Evolutionary conservation across 1,140 invertebrate species (phyloP).

Genomic region (Papilio polyxenes): DNA sequence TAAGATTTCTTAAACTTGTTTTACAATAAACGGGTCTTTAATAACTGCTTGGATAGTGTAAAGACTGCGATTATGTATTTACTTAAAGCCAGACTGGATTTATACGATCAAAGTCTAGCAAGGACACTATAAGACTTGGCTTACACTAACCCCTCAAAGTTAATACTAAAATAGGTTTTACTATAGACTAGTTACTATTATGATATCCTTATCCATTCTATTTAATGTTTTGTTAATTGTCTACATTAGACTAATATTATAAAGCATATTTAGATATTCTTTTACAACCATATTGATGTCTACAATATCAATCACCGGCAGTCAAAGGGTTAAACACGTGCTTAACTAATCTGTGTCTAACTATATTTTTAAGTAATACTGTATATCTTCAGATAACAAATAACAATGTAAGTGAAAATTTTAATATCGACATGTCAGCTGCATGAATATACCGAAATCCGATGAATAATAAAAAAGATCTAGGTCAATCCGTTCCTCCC

Average conservation of each 20-base stretch:
- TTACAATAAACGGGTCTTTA: not conserved
- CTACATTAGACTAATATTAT: no score
- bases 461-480: conserved; percentile 31
- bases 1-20: not conserved
- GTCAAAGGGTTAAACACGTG: no score
- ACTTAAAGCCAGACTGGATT: not conserved
- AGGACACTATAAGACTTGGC: not conserved
- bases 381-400: not conserved
- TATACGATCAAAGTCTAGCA: not conserved
- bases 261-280: no score
- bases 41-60: not conserved
- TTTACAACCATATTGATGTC: no score
- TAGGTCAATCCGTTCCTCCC: conserved; percentile 25
- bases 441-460: not conserved
- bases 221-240: no score
- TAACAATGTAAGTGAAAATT: not conserved
- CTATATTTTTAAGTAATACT: no score
- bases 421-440: conserved; percentile 9
- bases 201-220: no score
- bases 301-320: no score
- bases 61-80: not conserved
- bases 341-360: no score
- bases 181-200: no score
- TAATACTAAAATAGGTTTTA: not conserved
- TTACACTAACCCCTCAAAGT: not conserved